Percentiles rank a stretch among this genome's conserved stretches.
Evolutionary conservation across 2,888 invertebrate species (phyloP).

Genomic region (Melinaea marsaeus): DNA sequence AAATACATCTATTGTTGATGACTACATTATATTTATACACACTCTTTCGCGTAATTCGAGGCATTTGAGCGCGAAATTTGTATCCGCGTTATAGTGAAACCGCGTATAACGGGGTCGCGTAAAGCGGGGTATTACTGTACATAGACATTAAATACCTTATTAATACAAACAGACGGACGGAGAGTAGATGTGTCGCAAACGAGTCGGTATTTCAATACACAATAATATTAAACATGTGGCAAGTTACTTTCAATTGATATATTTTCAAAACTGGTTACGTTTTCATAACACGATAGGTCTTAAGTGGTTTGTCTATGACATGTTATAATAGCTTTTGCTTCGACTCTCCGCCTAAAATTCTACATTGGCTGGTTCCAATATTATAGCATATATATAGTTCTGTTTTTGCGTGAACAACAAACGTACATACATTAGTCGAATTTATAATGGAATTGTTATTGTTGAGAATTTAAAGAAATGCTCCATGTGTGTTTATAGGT

Average conservation of each 20-base stretch:
- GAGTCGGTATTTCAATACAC: slow-evolving; percentile 45
- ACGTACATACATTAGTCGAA: background rate
- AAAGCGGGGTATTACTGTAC: no score
- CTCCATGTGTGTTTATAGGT: slow-evolving; percentile 13
- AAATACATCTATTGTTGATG: no score
- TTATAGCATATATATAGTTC: no score
- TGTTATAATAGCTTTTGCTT: background rate
- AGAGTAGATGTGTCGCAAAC: slow-evolving; percentile 49
- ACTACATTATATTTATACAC: no score
- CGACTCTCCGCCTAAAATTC: no score
- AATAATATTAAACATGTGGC: slow-evolving; percentile 68
- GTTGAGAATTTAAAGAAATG: background rate
- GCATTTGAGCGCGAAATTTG: no score
- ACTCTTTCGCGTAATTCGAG: no score
- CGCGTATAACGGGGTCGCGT: no score
- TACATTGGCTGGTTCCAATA: no score
- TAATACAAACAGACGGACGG: slow-evolving; percentile 37
- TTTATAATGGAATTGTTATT: background rate
- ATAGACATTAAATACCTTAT: no score
- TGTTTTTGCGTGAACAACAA: no score
- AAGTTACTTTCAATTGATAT: slow-evolving; percentile 72
- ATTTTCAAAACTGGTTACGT: slow-evolving; percentile 72
- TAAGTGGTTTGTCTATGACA: slow-evolving; percentile 28
- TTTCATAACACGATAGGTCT: slow-evolving; percentile 62
- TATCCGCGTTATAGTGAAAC: no score